phyloP scores from a whole-genome alignment of 2,113 vertebrate species.

The Podarcis raffonei region DNA sequence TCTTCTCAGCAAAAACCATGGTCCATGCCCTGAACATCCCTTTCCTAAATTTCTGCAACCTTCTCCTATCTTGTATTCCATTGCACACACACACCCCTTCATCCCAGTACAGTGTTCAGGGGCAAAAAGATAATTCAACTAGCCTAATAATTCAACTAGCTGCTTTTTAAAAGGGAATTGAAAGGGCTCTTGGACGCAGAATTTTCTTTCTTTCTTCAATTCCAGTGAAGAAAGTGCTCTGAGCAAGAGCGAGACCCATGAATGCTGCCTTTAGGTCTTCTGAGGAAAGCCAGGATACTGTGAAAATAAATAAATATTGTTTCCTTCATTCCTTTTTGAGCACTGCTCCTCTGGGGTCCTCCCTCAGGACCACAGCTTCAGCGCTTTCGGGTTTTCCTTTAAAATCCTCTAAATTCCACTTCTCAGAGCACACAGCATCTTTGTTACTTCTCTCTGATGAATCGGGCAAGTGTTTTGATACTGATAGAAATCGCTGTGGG shows the following conservation, averaged over 20 bases:
- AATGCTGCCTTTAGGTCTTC: background rate
- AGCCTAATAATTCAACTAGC: background rate
- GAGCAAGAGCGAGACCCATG: background rate
- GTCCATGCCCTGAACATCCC: background rate
- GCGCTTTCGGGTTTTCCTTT: background rate
- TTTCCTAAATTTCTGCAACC: too few relatives aligned
- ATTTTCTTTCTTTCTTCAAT: background rate
- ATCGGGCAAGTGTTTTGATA: background rate
- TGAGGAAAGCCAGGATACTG: background rate
- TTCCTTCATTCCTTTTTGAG: background rate
- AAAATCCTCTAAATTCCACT: background rate
- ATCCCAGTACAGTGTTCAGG: background rate
- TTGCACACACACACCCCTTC: background rate
- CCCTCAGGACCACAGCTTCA: background rate
- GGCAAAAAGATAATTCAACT: background rate
- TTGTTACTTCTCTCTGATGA: constrained; percentile 3
- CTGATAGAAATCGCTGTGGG: constrained; percentile 15
- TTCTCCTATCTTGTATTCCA: background rate
- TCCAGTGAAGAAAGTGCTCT: background rate
- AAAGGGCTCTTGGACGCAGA: background rate
- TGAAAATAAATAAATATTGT: too few relatives aligned
- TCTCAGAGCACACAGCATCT: background rate
- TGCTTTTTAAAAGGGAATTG: background rate
- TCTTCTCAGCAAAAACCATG: background rate
- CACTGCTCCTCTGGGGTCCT: background rate